Evolutionary conservation across 2,888 invertebrate species (phyloP).

Genomic region (Meiosimyza platycephala): DNA sequence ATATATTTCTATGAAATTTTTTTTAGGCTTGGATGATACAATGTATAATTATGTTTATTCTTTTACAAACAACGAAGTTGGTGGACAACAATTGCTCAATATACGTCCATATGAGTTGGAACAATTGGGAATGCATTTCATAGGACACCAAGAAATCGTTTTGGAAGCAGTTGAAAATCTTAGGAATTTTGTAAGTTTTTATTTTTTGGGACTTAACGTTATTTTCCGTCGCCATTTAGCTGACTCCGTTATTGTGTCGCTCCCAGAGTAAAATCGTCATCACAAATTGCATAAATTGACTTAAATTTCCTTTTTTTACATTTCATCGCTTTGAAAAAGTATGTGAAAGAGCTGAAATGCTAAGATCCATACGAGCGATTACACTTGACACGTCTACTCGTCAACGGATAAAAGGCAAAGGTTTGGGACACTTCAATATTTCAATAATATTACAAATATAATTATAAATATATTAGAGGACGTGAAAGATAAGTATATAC

Average conservation of each 20-base stretch:
- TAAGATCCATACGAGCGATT: no score
- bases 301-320: not conserved
- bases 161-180: slow-evolving; percentile 93
- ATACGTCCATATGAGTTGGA: slow-evolving; percentile 90
- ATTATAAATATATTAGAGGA: no score
- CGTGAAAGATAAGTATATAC: no score
- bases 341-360: no score
- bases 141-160: slow-evolving; percentile 94
- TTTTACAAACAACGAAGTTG: slow-evolving; percentile 84
- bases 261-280: no score
- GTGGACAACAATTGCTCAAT: slow-evolving; percentile 81
- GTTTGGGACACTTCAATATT: no score
- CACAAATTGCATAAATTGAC: not conserved
- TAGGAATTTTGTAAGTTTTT: slow-evolving; percentile 81
- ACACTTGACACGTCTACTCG: no score
- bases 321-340: no score
- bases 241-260: no score
- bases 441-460: no score
- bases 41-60: slow-evolving; percentile 84
- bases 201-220: not conserved
- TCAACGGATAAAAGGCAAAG: no score
- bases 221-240: not conserved
- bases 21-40: slow-evolving; percentile 67
- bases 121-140: slow-evolving; percentile 83
- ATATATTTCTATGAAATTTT: not conserved